Conservation (phyloP, 1,140 invertebrate species). For the Diuraphis noxia region DNA sequence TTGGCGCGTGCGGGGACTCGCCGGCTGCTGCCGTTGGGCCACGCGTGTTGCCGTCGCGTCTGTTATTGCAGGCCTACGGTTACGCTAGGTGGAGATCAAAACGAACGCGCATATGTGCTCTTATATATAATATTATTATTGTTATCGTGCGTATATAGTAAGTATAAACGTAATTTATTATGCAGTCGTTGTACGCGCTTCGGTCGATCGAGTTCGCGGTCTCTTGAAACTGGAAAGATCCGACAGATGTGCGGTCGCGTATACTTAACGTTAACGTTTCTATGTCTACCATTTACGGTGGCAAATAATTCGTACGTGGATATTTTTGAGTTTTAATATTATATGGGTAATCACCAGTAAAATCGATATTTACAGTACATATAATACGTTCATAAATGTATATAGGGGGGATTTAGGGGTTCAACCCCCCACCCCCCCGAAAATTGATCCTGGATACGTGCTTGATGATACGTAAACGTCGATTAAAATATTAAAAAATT, state of each 20-base stretch:
- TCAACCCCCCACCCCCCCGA: too few species aligned
- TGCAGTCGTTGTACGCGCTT: not conserved
- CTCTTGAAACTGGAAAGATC: not conserved
- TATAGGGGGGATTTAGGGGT: too few species aligned
- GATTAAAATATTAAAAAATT: not conserved
- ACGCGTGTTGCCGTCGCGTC: conserved; percentile 14
- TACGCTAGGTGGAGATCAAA: conserved; percentile 34
- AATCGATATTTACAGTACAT: too few species aligned
- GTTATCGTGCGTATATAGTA: not conserved
- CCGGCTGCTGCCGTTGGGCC: conserved; percentile 38
- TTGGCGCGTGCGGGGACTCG: conserved; percentile 47
- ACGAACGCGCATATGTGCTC: conserved; percentile 22
- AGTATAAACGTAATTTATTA: not conserved
- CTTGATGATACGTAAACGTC: too few species aligned
- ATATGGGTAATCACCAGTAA: not conserved
- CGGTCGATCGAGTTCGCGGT: conserved; percentile 21
- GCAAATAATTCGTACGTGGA: not conserved
- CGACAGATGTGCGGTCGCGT: conserved; percentile 23
- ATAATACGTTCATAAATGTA: not conserved
- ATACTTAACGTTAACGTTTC: not conserved
- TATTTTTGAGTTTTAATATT: not conserved
- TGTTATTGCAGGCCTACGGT: not conserved
- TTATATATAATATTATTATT: conserved; percentile 8
- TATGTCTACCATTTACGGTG: too few species aligned
- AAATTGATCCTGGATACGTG: too few species aligned